phyloP scores from a whole-genome alignment of 1,140 invertebrate genomes.

The Frieseomelitta varia region DNA sequence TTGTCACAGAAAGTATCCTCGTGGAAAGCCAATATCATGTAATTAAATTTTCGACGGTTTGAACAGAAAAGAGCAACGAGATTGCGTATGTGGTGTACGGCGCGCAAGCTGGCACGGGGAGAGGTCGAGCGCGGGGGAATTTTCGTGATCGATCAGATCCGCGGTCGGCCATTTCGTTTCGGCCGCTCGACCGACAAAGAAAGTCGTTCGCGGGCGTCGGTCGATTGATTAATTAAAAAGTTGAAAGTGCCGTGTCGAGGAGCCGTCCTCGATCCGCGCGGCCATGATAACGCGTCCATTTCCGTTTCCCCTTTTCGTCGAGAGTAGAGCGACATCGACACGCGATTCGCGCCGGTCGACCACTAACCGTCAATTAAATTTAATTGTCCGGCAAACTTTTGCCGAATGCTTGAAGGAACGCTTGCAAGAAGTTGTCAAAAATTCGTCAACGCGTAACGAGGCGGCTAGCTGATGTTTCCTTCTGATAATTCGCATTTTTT shows the following conservation, averaged over 20 bases:
- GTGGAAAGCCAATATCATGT: constrained; percentile 44
- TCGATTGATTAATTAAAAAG: constrained; percentile 68
- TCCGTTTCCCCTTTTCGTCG: not conserved
- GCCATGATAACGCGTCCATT: constrained; percentile 4
- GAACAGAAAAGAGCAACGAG: constrained; percentile 36
- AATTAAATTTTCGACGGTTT: constrained; percentile 42
- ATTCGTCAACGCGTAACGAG: not conserved
- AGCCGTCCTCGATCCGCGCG: constrained; percentile 15
- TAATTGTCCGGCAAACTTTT: constrained; percentile 32
- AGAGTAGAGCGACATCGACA: constrained; percentile 31
- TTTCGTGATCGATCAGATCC: constrained; percentile 60
- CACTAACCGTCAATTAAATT: constrained; percentile 20
- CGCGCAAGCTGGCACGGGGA: not conserved
- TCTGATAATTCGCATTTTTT: too few species aligned
- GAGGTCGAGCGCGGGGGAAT: constrained; percentile 19
- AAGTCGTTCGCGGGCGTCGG: constrained; percentile 21
- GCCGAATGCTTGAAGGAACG: not conserved
- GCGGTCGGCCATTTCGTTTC: constrained; percentile 53
- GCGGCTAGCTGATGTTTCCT: not conserved
- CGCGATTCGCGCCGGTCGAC: constrained; percentile 21
- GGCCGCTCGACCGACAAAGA: constrained; percentile 2
- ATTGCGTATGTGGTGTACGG: not conserved
- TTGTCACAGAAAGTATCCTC: constrained; percentile 21
- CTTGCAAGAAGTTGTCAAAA: not conserved
- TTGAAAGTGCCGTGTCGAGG: constrained; percentile 57